Conservation (phyloP, 1,140 invertebrate species). For the Pseudomyrmex concolor region DNA sequence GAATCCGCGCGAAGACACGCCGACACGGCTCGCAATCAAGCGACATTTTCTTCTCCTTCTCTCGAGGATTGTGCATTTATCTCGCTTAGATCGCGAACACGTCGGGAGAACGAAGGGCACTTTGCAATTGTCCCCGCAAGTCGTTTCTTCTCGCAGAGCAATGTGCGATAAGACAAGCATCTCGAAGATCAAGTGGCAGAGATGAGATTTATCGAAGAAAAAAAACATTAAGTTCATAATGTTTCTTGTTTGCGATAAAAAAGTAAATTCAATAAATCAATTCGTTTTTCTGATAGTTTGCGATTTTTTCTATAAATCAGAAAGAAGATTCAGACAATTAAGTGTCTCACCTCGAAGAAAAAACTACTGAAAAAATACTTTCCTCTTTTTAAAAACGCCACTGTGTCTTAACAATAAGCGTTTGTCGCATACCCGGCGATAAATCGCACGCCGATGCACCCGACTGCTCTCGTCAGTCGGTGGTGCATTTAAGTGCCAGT, state of each 20-base stretch:
- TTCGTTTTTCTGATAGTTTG: background rate
- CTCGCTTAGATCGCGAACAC: slow-evolving; percentile 30
- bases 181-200: background rate
- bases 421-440: background rate
- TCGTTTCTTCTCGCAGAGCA: background rate
- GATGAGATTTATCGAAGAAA: background rate
- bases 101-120: slow-evolving; percentile 13
- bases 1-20: slow-evolving; percentile 13
- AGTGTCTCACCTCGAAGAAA: background rate
- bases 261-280: too few relatives aligned
- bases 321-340: background rate
- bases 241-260: too few relatives aligned
- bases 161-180: background rate
- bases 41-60: background rate
- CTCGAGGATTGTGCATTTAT: slow-evolving; percentile 23
- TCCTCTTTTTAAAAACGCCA: background rate
- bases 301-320: background rate
- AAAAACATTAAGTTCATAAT: background rate
- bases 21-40: background rate
- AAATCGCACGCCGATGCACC: slow-evolving; percentile 26
- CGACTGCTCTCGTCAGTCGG: slow-evolving; percentile 38
- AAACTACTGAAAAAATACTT: background rate
- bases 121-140: slow-evolving; percentile 12
- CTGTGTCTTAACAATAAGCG: background rate
- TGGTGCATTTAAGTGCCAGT: slow-evolving; percentile 41